Base-by-base conservation (phyloP, 2,797 vertebrate species). In the Emydoidea blandingii region DNA sequence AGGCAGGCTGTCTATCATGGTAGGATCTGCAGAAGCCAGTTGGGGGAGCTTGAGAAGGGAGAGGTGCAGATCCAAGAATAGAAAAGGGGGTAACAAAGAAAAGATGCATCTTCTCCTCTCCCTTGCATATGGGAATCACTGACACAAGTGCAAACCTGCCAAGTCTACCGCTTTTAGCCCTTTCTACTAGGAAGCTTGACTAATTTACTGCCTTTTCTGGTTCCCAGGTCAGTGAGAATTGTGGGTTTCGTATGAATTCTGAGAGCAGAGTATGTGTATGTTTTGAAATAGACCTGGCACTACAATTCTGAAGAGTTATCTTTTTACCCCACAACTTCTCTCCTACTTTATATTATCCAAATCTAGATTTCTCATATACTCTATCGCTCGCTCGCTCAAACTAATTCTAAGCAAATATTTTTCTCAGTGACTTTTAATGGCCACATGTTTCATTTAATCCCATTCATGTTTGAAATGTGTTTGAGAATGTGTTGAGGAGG, bases 181-280 rank as follows among this genome's bases (percentile, higher is more conserved):
- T 41, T 92, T 81, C 89, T 86, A 56, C 81, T 16, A n/a, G 59
- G 59, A 74, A 97, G 81, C 83, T 89, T 91, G 68, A 95, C 85
- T 76, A 92, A 68, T 27, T 91, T 62, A 49, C 25, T 93, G 68
- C 88, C 96, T 93, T 93, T 96, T 86, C 81, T 15, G 27, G 7
- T 88, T 96, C 92, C 79, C 86, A 62, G 90, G 94, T 91, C 1
- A 85, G 59, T 4, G 1, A 92, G 92, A 91, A 72, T 72, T 72
- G 18, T 72, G 19, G 34, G 74, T 49, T 78, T 49, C 27, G 5
- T 49, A 18, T 49, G 44, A 78, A 78, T 78, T 29, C 80, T 37
- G 14, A 89, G 83, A 49, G 27, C 57, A 59, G 65, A 16, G 15
- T 18, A 19, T 34, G 31, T 34, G 59, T 37, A 9, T 68, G 65